Conservation (phyloP, 2,888 invertebrate species). For the Athetis lepigone region DNA sequence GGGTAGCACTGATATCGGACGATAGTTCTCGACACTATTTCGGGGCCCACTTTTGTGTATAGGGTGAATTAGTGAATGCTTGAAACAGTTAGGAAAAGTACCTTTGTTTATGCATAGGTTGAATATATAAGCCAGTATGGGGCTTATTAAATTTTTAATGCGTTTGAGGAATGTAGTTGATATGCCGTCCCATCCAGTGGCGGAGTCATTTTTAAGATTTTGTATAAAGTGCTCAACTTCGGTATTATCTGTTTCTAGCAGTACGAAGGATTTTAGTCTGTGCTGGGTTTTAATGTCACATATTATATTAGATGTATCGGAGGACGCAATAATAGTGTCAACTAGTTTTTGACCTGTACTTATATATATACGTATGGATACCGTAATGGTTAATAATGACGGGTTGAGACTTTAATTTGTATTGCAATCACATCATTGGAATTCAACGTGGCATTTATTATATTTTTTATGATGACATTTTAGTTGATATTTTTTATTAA, state of each 20-base stretch:
- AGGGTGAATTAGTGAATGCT: too few relatives aligned
- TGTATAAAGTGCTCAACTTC: background rate
- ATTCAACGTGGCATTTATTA: slow-evolving; percentile 35
- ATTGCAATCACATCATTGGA: slow-evolving; percentile 26
- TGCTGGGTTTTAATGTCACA: too few relatives aligned
- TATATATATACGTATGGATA: too few relatives aligned
- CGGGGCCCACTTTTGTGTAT: too few relatives aligned
- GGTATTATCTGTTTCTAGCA: background rate
- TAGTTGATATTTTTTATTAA: background rate
- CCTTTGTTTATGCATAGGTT: slow-evolving; percentile 1
- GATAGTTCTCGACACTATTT: background rate
- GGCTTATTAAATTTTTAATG: too few relatives aligned
- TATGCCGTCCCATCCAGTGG: background rate
- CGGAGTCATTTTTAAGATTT: slow-evolving; percentile 4
- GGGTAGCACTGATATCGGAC: too few relatives aligned
- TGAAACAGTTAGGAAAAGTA: slow-evolving; percentile 1
- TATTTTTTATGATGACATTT: slow-evolving; percentile 24
- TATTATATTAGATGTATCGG: background rate
- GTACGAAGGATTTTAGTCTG: background rate
- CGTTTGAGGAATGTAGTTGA: background rate
- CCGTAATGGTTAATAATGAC: slow-evolving; percentile 45
- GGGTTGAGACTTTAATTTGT: slow-evolving; percentile 23
- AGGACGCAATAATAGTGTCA: too few relatives aligned
- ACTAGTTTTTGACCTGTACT: too few relatives aligned
- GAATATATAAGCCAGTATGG: too few relatives aligned